Evolutionary conservation across 2,797 vertebrate species (phyloP).

Genomic region (Takifugu rubripes): DNA sequence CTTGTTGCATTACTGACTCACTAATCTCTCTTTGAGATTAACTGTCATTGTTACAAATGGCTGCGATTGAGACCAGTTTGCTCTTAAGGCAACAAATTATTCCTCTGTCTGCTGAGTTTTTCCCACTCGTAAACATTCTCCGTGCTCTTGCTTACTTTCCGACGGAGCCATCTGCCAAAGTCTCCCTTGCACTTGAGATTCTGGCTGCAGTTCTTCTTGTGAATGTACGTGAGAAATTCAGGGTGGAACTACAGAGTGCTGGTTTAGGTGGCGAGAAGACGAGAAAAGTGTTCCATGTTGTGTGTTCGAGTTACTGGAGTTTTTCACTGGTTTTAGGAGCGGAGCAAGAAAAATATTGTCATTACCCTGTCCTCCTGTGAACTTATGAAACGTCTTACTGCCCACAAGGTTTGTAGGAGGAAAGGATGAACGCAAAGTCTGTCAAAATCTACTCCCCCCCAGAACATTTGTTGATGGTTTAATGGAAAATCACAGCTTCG

Average conservation of each 20-base stretch:
- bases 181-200: slow-evolving; percentile 18
- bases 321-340: slow-evolving; percentile 4
- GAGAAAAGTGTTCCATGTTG: slow-evolving; percentile 12
- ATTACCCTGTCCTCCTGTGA: slow-evolving; percentile 5
- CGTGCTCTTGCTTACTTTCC: slow-evolving; percentile 18
- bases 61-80: slow-evolving; percentile 40
- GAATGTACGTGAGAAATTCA: slow-evolving; percentile 22
- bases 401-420: slow-evolving; percentile 6
- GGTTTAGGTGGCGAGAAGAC: slow-evolving; percentile 19
- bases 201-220: slow-evolving; percentile 18
- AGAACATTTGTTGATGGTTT: too few species aligned
- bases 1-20: slow-evolving; percentile 57
- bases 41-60: slow-evolving; percentile 40
- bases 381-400: slow-evolving; percentile 1
- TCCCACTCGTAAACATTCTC: slow-evolving; percentile 9
- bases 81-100: slow-evolving; percentile 36
- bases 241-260: slow-evolving; percentile 15
- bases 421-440: slow-evolving; percentile 8
- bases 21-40: slow-evolving; percentile 64
- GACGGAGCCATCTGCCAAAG: slow-evolving; percentile 16
- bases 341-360: slow-evolving; percentile 22
- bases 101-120: slow-evolving; percentile 23
- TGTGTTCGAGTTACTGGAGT: slow-evolving; percentile 17
- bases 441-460: too few species aligned
- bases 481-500: too few species aligned